phyloP scores from a whole-genome alignment of 1,140 invertebrate species.

The Arctopsyche grandis region DNA sequence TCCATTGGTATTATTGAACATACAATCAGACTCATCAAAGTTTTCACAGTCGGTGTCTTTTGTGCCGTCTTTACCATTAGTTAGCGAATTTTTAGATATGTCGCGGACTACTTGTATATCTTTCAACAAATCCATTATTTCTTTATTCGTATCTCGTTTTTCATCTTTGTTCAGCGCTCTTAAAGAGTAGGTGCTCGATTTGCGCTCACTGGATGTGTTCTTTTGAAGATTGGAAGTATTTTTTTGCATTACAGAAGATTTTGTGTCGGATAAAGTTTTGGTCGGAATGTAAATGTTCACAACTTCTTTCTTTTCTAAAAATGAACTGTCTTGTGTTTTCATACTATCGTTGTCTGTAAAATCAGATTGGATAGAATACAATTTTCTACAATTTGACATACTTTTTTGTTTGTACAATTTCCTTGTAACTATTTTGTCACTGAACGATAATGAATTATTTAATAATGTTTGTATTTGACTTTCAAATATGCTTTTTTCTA shows the following conservation, averaged over 20 bases:
- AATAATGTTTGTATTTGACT: not conserved
- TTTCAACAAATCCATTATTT: not conserved
- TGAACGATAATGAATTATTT: not conserved
- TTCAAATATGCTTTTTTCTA: not conserved
- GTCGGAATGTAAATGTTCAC: not conserved
- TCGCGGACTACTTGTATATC: too few species aligned
- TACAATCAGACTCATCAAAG: not conserved
- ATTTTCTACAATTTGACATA: constrained; percentile 1
- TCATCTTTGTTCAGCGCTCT: not conserved
- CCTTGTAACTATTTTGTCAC: too few species aligned
- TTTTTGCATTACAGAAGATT: not conserved
- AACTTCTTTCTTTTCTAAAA: not conserved
- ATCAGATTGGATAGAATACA: not conserved
- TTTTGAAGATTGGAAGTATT: not conserved
- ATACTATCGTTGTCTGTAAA: not conserved
- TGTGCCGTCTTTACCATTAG: not conserved
- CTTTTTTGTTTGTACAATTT: too few species aligned
- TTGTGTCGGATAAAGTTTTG: not conserved
- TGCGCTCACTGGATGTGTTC: not conserved
- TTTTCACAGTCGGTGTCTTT: not conserved
- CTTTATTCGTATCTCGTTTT: not conserved
- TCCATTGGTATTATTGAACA: not conserved
- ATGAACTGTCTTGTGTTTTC: not conserved
- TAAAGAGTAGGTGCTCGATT: not conserved
- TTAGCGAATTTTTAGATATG: too few species aligned